Base-by-base conservation (phyloP, 2,797 vertebrate species). In the Potorous gilbertii region DNA sequence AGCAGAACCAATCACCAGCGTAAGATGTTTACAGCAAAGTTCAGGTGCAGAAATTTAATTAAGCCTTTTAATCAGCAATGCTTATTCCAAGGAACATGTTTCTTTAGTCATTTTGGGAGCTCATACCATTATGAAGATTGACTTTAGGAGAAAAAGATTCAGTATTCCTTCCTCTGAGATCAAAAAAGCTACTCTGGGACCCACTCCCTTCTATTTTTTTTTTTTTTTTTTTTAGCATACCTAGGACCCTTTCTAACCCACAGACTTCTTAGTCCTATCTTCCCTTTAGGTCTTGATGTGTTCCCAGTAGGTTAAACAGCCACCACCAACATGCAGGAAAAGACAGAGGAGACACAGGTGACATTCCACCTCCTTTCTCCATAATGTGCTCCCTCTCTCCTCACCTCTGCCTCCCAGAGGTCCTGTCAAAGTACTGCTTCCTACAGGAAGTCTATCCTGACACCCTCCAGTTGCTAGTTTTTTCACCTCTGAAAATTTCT, bases 31-130 rank as follows among this genome's bases (percentile, higher is more conserved):
- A 96, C 27, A 12, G 96, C 97, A 97, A 97, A 97, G 96, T 96
- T 98, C 57, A 96, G 59, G 92, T 93, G 95, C 97, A 95, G 94
- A 97, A 96, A 96, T 18, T 90, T 31, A 98, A 96, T 90, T 31
- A 98, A 96, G 3, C 40, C 74, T 93, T 95, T 98, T 94, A 27
- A 93, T 94, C 55, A 89, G 91, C 34, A 74, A 95, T 59, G 74
- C 0, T 92, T 54, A 98, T 98, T 98, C 97, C 94, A 97, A 98
- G 14, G 34, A 97, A 52, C 0, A 95, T 92, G 97, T 95, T 97
- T 97, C 94, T 97, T 97, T 96, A 98, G 98, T 93, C 96, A 95
- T 92, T 96, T 94, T 52, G 62, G 94, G 94, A 95, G 56, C 62
- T 74, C 94, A 91, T 91, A 66, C 0, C 0, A 66, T 74, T 13